These are phyloP conservation scores for Synanceia verrucosa DNA, from an alignment of 2,797 vertebrate genomes.

Conservation along the genomic window DNA sequence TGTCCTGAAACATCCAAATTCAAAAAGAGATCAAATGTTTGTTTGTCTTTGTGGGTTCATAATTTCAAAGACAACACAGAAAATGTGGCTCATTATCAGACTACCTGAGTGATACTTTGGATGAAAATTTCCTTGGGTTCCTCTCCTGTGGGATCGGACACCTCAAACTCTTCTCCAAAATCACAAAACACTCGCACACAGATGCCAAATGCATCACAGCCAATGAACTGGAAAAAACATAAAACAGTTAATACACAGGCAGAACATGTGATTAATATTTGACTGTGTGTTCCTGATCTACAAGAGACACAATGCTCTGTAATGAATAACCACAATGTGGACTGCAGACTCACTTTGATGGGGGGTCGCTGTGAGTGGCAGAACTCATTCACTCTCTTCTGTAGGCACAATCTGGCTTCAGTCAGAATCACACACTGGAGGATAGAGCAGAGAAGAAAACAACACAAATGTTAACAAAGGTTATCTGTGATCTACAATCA, in stretches of 20 bases:
- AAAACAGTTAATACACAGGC: not conserved
- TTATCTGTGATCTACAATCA: not conserved
- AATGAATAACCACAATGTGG: not conserved
- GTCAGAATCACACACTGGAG: conserved; percentile 95
- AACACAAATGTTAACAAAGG: not conserved
- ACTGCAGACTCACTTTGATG: conserved; percentile 87
- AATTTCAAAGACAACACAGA: not conserved
- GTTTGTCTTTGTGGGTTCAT: not conserved
- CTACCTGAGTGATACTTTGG: conserved; percentile 93
- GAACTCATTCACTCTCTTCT: conserved; percentile 92
- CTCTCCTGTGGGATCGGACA: conserved; percentile 95
- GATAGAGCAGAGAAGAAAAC: conserved; percentile 17
- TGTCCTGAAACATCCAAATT: conserved; percentile 79
- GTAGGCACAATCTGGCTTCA: conserved; percentile 87
- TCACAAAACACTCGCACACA: conserved; percentile 96
- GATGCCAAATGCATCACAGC: conserved; percentile 91
- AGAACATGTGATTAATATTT: not conserved
- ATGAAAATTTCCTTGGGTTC: conserved; percentile 97
- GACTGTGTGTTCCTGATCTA: not conserved
- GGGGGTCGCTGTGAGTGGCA: conserved; percentile 91
- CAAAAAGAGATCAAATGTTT: not conserved
- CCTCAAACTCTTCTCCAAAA: conserved; percentile 96
- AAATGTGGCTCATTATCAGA: not conserved
- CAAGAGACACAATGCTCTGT: not conserved
- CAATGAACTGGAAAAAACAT: conserved; percentile 86